phyloP scores from a whole-genome alignment of 1,140 invertebrate species.

The Cherax destructor region DNA sequence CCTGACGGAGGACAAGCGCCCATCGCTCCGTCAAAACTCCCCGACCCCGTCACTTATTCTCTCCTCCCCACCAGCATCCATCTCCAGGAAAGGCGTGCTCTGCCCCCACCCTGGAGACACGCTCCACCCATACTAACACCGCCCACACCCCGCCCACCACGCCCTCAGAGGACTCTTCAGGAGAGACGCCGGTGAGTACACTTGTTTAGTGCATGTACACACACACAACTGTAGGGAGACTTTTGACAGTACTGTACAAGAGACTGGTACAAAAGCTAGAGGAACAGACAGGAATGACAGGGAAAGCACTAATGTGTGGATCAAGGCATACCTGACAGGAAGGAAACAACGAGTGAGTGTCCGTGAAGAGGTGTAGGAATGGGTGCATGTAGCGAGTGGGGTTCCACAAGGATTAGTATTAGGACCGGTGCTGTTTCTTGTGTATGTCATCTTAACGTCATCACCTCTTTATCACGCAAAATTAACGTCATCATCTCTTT shows the following conservation, averaged over 20 bases:
- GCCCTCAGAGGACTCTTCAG: conserved; percentile 62
- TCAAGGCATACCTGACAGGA: not conserved
- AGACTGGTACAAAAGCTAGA: no score
- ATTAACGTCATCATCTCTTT: no score
- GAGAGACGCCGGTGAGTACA: conserved; percentile 50
- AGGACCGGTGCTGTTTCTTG: no score
- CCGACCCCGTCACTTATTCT: conserved; percentile 56
- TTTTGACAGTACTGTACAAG: no score
- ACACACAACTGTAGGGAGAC: no score
- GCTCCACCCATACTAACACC: not conserved
- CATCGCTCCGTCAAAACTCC: conserved; percentile 22
- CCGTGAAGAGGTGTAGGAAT: not conserved
- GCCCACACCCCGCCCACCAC: conserved; percentile 57
- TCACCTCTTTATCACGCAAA: no score
- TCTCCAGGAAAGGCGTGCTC: conserved; percentile 41
- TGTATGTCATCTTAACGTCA: no score
- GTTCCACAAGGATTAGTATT: no score
- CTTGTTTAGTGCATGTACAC: not conserved
- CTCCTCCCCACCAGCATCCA: not conserved
- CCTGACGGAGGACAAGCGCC: conserved; percentile 64
- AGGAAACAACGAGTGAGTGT: not conserved
- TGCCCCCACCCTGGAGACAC: conserved; percentile 44
- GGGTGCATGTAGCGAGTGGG: no score
- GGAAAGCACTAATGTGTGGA: no score
- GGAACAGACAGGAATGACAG: no score